Conservation (phyloP, 64 coral and sea anemone species). For the Dendronephthya gigantea region DNA sequence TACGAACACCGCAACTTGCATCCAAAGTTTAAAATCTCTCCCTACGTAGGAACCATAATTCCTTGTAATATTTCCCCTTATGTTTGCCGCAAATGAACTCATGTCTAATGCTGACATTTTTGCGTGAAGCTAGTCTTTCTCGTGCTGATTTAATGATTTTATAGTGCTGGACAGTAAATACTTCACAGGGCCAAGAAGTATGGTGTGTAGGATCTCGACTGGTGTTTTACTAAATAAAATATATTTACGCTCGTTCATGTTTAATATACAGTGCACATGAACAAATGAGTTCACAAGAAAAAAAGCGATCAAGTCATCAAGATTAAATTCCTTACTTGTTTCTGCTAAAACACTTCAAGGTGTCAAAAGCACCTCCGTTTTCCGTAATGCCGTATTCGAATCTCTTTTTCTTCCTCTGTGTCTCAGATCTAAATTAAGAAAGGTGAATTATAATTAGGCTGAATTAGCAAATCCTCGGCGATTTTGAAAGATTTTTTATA, state of each 20-base stretch:
- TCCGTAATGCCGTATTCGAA: background rate
- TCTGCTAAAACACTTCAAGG: background rate
- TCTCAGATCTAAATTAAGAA: background rate
- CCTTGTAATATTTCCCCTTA: background rate
- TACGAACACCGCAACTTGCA: background rate
- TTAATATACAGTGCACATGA: no score
- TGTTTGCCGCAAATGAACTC: background rate
- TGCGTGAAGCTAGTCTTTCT: background rate
- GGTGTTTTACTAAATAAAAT: background rate
- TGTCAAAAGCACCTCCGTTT: background rate
- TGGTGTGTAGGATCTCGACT: background rate
- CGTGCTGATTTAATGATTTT: background rate
- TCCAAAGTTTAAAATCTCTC: conserved; percentile 7
- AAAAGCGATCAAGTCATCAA: background rate
- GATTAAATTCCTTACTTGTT: background rate
- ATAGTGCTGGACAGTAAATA: background rate
- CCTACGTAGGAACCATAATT: conserved; percentile 5
- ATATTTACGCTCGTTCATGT: background rate
- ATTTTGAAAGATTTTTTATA: background rate
- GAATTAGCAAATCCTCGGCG: background rate
- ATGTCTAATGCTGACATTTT: background rate
- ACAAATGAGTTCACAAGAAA: no score
- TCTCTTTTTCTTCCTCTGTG: background rate
- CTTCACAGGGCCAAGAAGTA: background rate
- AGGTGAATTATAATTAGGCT: background rate